Base-by-base conservation (phyloP, 2,888 invertebrate species). In the Tribolium freemani region DNA sequence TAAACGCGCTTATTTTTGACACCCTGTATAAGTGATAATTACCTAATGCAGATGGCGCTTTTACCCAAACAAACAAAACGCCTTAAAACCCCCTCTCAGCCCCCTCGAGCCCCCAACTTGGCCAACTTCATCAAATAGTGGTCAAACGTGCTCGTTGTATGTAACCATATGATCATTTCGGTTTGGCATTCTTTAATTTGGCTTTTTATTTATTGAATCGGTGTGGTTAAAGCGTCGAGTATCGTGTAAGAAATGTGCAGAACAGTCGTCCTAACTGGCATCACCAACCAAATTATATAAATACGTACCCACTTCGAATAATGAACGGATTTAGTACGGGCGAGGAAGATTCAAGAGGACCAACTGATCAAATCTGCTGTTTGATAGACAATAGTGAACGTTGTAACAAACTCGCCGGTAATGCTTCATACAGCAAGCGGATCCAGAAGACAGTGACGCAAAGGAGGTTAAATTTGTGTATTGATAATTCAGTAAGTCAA, bases 361-460 rank as follows among this genome's bases (percentile, higher is more conserved):
- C 95, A 83, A 92, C 93, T 72, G 95, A 96, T 85, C 95, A 96
- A 88, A 93, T 93, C 83, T 98, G 98, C 88, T 97, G 97, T 88
- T 90, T 98, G 80, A 92, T 97, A 82, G 96, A 96, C 87, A 96
- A 96, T 86, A 92, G 93, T 76, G 93, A 94, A 79, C 90, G 96
- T 78, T 98, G 98, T 87, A 90, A 91, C 77, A 92, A 96, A 83
- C 91, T 93, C 69, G 97, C 96, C 79, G 96, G 96, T 76, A 96
- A 96, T 89, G 98, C 98, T 79, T 95, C 96, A 53, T 98, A 98
- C 88, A 97, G 96, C 87, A 98, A 98, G 87, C 91, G 97, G 79
- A 96, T 98, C 82, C 97, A 98, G 87, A 98, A 97, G 87, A 97
- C 95, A 69, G 97, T 97, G 38, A 93, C 95, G 63, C 96, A 97